Conservation (phyloP, 2,888 invertebrate species). For the Autographa gamma region DNA sequence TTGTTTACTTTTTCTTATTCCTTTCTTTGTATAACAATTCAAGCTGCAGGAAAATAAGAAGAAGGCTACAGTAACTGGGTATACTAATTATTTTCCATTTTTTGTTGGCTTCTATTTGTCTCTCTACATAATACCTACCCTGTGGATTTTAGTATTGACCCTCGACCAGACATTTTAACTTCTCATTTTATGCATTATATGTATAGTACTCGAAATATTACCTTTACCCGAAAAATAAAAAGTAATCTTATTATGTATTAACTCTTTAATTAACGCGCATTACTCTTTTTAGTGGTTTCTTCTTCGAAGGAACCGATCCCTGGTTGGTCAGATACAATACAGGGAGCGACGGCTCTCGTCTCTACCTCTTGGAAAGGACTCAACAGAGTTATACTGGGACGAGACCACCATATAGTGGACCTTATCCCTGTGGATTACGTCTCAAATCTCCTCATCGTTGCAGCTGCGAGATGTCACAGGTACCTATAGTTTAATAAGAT, state of each 20-base stretch:
- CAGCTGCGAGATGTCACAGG: constrained; percentile 84
- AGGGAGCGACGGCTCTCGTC: constrained; percentile 47
- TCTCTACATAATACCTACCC: too few relatives aligned
- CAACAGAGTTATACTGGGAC: constrained; percentile 34
- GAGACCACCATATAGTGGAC: constrained; percentile 44
- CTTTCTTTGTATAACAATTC: too few relatives aligned
- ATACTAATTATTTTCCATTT: too few relatives aligned
- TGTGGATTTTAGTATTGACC: too few relatives aligned
- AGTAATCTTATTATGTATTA: too few relatives aligned
- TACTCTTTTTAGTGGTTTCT: constrained; percentile 51
- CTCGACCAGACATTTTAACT: too few relatives aligned
- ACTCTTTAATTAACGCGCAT: background rate
- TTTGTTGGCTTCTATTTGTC: too few relatives aligned
- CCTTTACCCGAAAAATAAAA: too few relatives aligned
- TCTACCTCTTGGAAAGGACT: constrained; percentile 40
- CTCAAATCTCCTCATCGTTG: constrained; percentile 94
- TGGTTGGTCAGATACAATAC: constrained; percentile 63
- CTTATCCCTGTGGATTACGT: constrained; percentile 94
- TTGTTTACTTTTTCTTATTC: background rate
- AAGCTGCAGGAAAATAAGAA: too few relatives aligned
- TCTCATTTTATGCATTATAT: too few relatives aligned
- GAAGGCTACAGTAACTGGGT: too few relatives aligned
- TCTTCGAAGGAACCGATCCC: constrained; percentile 50
- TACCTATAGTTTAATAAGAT: constrained; percentile 23
- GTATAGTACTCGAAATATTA: too few relatives aligned